Evolutionary conservation across 2,113 vertebrate species (phyloP).

Genomic region (Penelope pileata): DNA sequence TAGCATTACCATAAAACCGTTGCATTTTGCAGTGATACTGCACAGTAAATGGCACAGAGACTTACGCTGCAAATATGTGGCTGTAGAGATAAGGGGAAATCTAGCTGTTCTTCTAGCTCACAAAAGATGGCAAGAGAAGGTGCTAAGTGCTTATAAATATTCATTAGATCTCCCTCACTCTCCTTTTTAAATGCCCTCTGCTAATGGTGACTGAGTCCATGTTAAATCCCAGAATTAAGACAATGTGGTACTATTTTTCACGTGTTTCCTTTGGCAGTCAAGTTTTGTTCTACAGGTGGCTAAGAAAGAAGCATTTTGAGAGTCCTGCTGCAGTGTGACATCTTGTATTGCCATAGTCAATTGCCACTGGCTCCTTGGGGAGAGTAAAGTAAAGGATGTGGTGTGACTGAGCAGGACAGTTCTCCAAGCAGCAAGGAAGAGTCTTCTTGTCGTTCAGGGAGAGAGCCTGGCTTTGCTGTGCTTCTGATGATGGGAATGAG

Average conservation of each 20-base stretch:
- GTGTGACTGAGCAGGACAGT: not conserved
- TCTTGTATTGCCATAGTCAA: not conserved
- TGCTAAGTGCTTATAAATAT: not conserved
- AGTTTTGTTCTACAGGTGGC: not conserved
- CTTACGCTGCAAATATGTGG: not conserved
- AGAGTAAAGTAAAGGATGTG: not conserved
- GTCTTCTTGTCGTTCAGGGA: not conserved
- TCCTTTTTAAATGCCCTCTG: not conserved
- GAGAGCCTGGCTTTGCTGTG: not conserved
- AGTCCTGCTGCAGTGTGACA: not conserved
- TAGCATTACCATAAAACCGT: slow-evolving; percentile 14
- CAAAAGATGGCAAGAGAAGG: not conserved
- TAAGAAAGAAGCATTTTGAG: not conserved
- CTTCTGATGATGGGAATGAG: not conserved
- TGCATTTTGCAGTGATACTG: rapidly evolving
- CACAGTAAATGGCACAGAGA: not conserved
- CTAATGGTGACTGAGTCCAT: rapidly evolving
- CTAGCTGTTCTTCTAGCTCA: not conserved
- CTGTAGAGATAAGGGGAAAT: slow-evolving; percentile 12
- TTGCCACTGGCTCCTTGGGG: not conserved
- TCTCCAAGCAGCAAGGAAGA: not conserved
- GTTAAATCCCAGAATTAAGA: not conserved
- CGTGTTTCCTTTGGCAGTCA: not conserved
- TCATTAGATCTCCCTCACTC: not conserved
- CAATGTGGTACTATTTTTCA: not conserved